phyloP scores from a whole-genome alignment of 2,888 invertebrate species.

The Encarsia formosa region DNA sequence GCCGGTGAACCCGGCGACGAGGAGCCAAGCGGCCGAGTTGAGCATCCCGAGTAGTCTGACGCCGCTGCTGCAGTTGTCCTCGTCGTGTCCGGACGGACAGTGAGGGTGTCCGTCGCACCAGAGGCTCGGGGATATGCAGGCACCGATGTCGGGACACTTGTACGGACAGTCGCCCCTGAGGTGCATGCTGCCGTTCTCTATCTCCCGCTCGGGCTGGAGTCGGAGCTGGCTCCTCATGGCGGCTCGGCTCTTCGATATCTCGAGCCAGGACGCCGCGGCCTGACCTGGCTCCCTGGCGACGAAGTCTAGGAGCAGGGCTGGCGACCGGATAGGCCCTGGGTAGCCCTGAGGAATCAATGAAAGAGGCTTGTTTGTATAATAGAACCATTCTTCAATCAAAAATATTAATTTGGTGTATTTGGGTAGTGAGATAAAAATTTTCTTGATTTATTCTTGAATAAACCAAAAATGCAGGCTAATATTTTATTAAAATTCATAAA shows the following conservation, averaged over 20 bases:
- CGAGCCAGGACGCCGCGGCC: conserved; percentile 76
- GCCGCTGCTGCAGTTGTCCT: conserved; percentile 57
- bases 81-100: conserved; percentile 60
- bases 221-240: conserved; percentile 60
- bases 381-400: no score
- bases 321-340: conserved; percentile 53
- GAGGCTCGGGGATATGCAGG: conserved; percentile 49
- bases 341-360: conserved; percentile 28
- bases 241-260: conserved; percentile 63
- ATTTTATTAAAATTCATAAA: no score
- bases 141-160: conserved; percentile 50
- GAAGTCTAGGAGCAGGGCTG: conserved; percentile 65
- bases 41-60: conserved; percentile 57
- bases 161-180: conserved; percentile 43
- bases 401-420: no score
- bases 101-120: conserved; percentile 54
- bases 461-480: no score
- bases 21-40: conserved; percentile 48
- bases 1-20: conserved; percentile 48
- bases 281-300: conserved; percentile 69
- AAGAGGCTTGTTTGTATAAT: no score
- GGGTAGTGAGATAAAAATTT: no score
- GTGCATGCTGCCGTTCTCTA: conserved; percentile 40
- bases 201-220: conserved; percentile 48
- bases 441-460: no score